Conservation (phyloP, 2,113 vertebrate genomes). For the Paramormyrops kingsleyae region DNA sequence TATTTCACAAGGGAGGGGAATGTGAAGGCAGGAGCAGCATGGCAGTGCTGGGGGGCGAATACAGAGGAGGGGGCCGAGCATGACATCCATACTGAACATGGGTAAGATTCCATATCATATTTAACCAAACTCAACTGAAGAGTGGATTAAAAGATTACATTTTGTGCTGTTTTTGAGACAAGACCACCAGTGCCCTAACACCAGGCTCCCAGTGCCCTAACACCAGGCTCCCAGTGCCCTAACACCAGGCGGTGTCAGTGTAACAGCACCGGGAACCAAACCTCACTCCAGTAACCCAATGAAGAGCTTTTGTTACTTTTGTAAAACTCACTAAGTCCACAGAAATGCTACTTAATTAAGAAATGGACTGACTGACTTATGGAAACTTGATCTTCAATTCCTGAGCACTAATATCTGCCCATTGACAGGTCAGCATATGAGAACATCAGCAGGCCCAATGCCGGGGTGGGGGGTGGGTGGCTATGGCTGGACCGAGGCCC, state of each 20-base stretch:
- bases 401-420: background rate
- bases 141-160: background rate
- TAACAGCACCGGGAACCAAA: background rate
- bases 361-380: background rate
- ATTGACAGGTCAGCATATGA: background rate
- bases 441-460: background rate
- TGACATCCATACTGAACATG: background rate
- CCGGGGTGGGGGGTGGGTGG: background rate
- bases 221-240: background rate
- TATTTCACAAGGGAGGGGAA: background rate
- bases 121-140: background rate
- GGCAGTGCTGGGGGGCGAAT: background rate
- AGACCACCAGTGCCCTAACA: background rate
- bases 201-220: background rate
- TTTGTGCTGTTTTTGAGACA: background rate
- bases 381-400: background rate
- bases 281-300: background rate
- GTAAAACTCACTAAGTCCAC: background rate
- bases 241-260: no score
- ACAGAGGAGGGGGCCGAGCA: background rate
- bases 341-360: background rate
- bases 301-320: background rate
- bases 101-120: background rate
- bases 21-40: background rate
- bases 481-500: background rate